Conservation (phyloP, 2,113 vertebrate genomes). For the Otolemur garnettii region DNA sequence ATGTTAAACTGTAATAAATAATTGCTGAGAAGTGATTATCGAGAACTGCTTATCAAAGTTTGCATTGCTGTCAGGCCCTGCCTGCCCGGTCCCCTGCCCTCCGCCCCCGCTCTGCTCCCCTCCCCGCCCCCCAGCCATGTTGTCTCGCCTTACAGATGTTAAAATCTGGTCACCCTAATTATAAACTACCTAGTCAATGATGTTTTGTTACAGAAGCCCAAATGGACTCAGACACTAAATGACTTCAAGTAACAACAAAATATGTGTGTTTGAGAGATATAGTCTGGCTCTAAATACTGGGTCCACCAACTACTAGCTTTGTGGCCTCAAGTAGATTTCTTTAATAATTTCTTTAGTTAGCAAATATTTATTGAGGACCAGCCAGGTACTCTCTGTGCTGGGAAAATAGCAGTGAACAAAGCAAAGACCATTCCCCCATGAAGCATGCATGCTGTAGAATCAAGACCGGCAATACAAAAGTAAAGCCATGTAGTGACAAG, state of each 20-base stretch:
- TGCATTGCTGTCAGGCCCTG: too few species aligned
- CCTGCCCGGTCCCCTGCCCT: too few species aligned
- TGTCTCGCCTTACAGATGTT: too few species aligned
- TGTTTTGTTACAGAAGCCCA: not conserved
- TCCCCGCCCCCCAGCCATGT: too few species aligned
- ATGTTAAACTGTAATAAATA: too few species aligned
- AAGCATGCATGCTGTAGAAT: not conserved
- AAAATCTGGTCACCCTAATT: too few species aligned
- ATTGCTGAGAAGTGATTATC: too few species aligned
- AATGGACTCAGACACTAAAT: not conserved
- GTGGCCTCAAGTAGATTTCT: not conserved
- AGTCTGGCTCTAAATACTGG: not conserved
- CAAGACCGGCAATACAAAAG: not conserved
- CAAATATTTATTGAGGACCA: slow-evolving; percentile 34
- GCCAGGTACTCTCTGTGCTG: slow-evolving; percentile 45
- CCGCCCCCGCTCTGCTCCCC: too few species aligned
- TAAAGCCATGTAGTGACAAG: not conserved
- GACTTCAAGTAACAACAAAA: not conserved
- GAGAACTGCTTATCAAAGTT: too few species aligned
- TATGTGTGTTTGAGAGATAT: not conserved
- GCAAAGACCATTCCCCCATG: not conserved
- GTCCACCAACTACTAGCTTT: not conserved
- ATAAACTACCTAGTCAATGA: not conserved
- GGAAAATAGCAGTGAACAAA: not conserved
- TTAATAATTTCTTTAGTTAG: slow-evolving; percentile 49